Percentiles rank a stretch among this genome's conserved stretches.
These are phyloP conservation scores for Pipra filicauda DNA, from an alignment of 2,113 vertebrate genomes.

Conservation along the genomic window DNA sequence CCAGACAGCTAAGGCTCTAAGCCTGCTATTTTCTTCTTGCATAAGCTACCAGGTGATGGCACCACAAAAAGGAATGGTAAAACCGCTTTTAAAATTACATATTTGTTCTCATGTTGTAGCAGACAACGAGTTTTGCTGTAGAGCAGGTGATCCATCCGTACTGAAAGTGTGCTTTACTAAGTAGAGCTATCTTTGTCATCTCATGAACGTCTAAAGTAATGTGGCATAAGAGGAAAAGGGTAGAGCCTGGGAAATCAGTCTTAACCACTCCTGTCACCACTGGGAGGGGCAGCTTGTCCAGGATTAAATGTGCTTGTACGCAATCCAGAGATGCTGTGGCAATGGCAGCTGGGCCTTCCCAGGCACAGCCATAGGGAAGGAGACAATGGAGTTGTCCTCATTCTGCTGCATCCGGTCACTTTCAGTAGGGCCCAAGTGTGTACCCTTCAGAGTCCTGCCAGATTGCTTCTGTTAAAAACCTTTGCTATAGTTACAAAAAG, in stretches of 20 bases:
- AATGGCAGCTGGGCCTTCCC: neutral
- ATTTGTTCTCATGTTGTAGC: neutral
- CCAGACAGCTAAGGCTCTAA: neutral
- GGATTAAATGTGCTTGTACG: fast-evolving
- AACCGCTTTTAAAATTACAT: neutral
- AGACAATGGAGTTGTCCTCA: fast-evolving
- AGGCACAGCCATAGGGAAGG: neutral
- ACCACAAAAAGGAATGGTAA: neutral
- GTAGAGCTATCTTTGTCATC: neutral
- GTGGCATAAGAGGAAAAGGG: neutral
- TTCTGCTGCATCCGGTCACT: neutral
- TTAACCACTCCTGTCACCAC: neutral
- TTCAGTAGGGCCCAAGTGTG: neutral
- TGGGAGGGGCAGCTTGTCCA: neutral
- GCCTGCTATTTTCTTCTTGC: neutral
- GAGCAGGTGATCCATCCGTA: fast-evolving
- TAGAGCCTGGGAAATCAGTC: neutral
- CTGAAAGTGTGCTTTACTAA: neutral
- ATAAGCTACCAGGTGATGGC: neutral
- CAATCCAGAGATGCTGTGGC: neutral
- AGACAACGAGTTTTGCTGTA: neutral
- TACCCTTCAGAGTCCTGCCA: neutral
- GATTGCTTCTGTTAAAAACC: neutral
- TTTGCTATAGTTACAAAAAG: neutral
- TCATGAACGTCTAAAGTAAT: fast-evolving